Conservation (phyloP, 2,797 vertebrate genomes). For the Urosaurus nigricauda region DNA sequence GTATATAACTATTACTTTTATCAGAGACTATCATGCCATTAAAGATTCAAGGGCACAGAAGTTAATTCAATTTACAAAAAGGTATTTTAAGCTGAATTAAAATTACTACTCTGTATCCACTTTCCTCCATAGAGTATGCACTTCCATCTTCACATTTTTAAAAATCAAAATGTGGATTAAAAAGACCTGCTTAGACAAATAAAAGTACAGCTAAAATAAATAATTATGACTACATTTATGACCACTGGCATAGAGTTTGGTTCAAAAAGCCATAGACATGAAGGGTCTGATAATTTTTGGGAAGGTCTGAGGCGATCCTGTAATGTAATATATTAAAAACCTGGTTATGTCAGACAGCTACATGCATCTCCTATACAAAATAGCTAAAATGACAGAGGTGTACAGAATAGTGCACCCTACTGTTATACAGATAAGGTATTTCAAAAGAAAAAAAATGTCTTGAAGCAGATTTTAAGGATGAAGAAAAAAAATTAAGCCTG, state of each 20-base stretch:
- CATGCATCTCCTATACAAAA: conserved; percentile 5
- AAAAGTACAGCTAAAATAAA: background rate
- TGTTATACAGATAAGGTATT: conserved; percentile 16
- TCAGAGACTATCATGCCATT: conserved; percentile 48
- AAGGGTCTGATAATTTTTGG: background rate
- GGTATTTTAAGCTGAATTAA: conserved; percentile 41
- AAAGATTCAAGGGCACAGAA: conserved; percentile 54
- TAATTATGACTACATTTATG: background rate
- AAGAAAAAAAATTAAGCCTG: background rate
- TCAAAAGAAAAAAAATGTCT: conserved; percentile 11
- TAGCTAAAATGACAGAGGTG: background rate
- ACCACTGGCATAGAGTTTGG: background rate
- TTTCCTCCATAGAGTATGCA: conserved; percentile 33
- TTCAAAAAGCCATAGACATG: background rate
- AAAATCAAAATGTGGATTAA: background rate
- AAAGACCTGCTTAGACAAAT: background rate
- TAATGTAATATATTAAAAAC: conserved; percentile 8
- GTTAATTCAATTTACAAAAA: conserved; percentile 63
- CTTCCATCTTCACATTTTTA: background rate
- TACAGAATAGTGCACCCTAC: background rate
- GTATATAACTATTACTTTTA: conserved; percentile 53
- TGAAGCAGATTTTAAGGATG: background rate
- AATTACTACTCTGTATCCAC: conserved; percentile 27
- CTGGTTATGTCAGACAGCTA: background rate
- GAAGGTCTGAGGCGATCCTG: conserved; percentile 24